phyloP scores from a whole-genome alignment of 2,113 vertebrate species.

The Protobothrops mucrosquamatus region DNA sequence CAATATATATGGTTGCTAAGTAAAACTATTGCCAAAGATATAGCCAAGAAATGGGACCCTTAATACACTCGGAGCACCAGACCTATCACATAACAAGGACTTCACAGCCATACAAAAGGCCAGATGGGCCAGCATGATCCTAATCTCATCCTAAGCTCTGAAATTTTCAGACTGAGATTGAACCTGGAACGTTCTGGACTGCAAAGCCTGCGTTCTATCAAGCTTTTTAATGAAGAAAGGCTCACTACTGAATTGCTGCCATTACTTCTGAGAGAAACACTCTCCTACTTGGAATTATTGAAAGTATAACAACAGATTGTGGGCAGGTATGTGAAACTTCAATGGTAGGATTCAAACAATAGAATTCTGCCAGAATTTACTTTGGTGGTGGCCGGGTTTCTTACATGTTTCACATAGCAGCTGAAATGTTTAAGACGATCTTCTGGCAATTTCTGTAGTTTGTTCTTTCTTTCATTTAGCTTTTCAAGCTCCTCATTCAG shows the following conservation, averaged over 20 bases:
- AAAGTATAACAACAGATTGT: neutral
- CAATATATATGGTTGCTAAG: no score
- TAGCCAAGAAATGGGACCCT: no score
- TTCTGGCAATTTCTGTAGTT: conserved; percentile 71
- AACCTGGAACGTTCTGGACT: no score
- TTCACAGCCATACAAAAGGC: neutral
- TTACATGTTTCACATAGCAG: conserved; percentile 77
- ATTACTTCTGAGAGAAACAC: neutral
- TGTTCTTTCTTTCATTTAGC: conserved; percentile 72
- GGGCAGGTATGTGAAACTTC: neutral
- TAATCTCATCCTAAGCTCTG: neutral
- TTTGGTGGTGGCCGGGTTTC: conserved; percentile 34
- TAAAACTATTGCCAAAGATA: no score
- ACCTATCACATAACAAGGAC: neutral
- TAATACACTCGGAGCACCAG: neutral
- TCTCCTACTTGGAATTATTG: neutral
- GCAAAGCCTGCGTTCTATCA: neutral
- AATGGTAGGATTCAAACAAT: neutral
- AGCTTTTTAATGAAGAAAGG: neutral
- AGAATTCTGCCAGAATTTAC: neutral
- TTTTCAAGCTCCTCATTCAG: conserved; percentile 70
- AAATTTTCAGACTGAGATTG: neutral
- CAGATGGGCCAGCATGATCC: neutral
- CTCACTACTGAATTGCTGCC: neutral
- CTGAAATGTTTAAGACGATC: conserved; percentile 75